A percentile compares a stretch with the other conserved stretches of the same genome.
These are phyloP conservation scores for Crocodylus rhombifer DNA, from an alignment of 2,797 vertebrate species.

Conservation along the genomic window DNA sequence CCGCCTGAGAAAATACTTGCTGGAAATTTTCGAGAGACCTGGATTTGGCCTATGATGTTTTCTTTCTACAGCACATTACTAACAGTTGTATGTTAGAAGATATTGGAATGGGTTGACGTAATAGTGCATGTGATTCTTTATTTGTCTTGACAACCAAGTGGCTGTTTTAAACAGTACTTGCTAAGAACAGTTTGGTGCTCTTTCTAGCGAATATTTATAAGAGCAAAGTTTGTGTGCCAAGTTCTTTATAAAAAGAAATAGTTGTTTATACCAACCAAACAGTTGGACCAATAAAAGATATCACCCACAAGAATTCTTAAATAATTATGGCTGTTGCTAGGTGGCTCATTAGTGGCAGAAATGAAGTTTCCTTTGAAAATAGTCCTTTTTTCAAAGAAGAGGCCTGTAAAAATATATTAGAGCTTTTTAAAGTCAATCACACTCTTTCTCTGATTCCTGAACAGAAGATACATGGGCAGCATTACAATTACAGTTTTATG, in stretches of 20 bases:
- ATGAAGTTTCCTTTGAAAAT: neutral
- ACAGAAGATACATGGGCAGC: neutral
- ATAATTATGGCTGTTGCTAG: no score
- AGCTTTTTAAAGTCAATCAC: constrained; percentile 7
- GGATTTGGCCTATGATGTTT: no score
- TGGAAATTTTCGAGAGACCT: neutral
- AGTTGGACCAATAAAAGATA: no score
- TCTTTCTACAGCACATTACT: no score
- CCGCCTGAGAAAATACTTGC: neutral
- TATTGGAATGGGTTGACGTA: no score
- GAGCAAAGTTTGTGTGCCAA: neutral
- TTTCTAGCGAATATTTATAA: neutral
- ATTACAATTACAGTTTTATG: constrained; percentile 1
- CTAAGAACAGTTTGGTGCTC: neutral
- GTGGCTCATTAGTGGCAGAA: neutral
- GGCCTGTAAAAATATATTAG: neutral
- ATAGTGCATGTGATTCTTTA: neutral
- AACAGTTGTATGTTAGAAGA: no score
- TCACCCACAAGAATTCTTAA: no score
- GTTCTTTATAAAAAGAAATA: no score
- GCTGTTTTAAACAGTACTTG: neutral
- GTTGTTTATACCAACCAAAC: no score
- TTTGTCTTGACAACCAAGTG: neutral
- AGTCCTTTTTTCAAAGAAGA: neutral
- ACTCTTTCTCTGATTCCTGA: neutral